Base-by-base conservation (phyloP, 2,113 vertebrate genomes). In the Fregetta grallaria region DNA sequence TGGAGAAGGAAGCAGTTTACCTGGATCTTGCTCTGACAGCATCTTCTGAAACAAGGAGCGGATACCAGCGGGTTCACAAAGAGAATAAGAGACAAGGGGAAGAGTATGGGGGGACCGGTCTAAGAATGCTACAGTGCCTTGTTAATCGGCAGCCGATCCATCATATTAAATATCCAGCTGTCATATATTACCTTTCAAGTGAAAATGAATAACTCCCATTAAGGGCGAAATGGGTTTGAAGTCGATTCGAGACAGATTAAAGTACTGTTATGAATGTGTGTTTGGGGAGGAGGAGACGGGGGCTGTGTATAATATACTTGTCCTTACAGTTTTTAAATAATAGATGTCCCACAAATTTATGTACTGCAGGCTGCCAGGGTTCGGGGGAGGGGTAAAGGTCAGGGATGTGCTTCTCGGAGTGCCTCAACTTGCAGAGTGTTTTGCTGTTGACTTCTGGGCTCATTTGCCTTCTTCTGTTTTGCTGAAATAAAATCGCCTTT, bases 201-300 rank as follows among this genome's bases (percentile, higher is more conserved):
- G 98, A 98, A 98, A 98, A 98, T 98, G 98, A 98, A 98, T 98
- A 98, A 98, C 98, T 98, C 97, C 98, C 98, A 98, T 98, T 98
- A 98, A 98, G 98, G 97, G 86, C 92, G 78, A 98, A 98, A 98
- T 98, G 98, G 98, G 98, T 98, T 98, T 98, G 98, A 98, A 98
- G 98, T 98, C 98, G 97, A 98, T 98, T 98, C 90, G 89, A 98
- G 98, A 98, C 98, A 98, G 98, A 98, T 98, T 98, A 98, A 98
- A 98, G 98, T 96, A 98, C 98, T 96, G 98, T 98, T 98, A 98
- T 98, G 98, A 98, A 98, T 98, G 97, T 98, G 97, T 97, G 97
- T 94, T 97, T 84, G 38, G 96, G 94, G 96, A 97, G 95, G 94
- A 98, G 96, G 94, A 96, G 96, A 96, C 15, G 94, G 97, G 95